phyloP scores from a whole-genome alignment of 2,888 invertebrate genomes.

The Lagria hirta region DNA sequence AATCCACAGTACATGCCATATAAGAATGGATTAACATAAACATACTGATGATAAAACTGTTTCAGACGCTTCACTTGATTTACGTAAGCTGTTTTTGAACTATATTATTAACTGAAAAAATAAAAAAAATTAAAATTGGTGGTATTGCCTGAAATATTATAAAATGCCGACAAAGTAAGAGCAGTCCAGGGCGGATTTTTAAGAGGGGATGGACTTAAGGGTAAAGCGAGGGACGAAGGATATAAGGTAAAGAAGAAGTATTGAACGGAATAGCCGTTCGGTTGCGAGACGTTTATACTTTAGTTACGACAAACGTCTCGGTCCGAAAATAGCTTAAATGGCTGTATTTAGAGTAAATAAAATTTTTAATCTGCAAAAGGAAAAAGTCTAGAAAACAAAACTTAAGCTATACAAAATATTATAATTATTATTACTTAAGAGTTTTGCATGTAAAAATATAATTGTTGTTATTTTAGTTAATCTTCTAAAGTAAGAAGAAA shows the following conservation, averaged over 20 bases:
- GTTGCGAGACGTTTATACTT: slow-evolving; percentile 29
- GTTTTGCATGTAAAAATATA: too few relatives aligned
- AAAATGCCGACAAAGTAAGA: slow-evolving; percentile 23
- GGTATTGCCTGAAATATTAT: slow-evolving; percentile 16
- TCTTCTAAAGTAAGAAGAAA: too few relatives aligned
- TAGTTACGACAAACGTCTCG: slow-evolving; percentile 28
- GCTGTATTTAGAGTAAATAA: too few relatives aligned
- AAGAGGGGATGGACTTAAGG: slow-evolving; percentile 35
- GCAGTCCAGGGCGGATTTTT: slow-evolving; percentile 33
- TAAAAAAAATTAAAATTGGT: slow-evolving; percentile 5
- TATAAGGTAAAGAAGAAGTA: slow-evolving; percentile 49
- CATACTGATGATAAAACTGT: slow-evolving; percentile 31
- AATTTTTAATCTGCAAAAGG: too few relatives aligned
- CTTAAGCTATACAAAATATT: too few relatives aligned
- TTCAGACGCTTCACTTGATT: slow-evolving; percentile 12
- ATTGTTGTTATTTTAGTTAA: too few relatives aligned
- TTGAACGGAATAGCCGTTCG: slow-evolving; percentile 48
- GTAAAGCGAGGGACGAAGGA: slow-evolving; percentile 37
- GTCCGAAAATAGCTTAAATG: too few relatives aligned
- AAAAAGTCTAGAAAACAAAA: too few relatives aligned
- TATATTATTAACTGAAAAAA: slow-evolving; percentile 1
- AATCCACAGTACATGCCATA: slow-evolving; percentile 44
- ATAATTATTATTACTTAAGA: too few relatives aligned
- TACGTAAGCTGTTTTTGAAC: slow-evolving; percentile 8
- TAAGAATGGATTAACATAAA: slow-evolving; percentile 48